phyloP scores from a whole-genome alignment of 2,888 invertebrate species.

The Acheta domesticus region DNA sequence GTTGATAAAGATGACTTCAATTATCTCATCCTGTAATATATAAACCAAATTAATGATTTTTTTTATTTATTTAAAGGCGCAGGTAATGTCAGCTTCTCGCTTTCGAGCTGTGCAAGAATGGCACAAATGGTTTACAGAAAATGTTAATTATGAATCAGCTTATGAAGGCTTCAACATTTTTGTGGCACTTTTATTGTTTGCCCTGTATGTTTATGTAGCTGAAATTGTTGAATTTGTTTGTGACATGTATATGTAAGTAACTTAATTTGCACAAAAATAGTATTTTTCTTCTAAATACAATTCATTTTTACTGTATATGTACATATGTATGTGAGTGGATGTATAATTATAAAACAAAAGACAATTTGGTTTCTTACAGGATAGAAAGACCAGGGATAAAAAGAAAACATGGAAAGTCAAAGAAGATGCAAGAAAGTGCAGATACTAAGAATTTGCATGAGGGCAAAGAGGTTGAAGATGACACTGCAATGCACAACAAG shows the following conservation, averaged over 20 bases:
- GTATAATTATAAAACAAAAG: no score
- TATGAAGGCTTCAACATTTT: background rate
- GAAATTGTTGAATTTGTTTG: constrained; percentile 18
- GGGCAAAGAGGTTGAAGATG: no score
- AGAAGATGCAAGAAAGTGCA: background rate
- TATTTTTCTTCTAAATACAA: background rate
- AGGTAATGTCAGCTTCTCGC: background rate
- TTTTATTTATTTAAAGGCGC: no score
- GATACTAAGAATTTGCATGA: no score
- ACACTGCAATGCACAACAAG: no score
- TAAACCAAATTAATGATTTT: background rate
- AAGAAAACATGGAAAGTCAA: background rate
- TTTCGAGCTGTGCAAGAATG: background rate
- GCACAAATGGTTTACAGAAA: background rate
- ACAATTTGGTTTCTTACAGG: background rate
- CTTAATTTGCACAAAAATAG: background rate
- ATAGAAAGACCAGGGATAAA: background rate
- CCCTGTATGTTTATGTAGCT: background rate
- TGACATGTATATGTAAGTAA: constrained; percentile 3
- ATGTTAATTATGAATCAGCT: background rate
- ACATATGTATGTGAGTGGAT: no score
- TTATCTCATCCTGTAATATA: no score
- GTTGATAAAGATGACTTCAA: no score
- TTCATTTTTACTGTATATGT: background rate
- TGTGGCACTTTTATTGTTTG: background rate